Conservation (phyloP, 2,797 vertebrate species). For the Helicolenus hilgendorfi region DNA sequence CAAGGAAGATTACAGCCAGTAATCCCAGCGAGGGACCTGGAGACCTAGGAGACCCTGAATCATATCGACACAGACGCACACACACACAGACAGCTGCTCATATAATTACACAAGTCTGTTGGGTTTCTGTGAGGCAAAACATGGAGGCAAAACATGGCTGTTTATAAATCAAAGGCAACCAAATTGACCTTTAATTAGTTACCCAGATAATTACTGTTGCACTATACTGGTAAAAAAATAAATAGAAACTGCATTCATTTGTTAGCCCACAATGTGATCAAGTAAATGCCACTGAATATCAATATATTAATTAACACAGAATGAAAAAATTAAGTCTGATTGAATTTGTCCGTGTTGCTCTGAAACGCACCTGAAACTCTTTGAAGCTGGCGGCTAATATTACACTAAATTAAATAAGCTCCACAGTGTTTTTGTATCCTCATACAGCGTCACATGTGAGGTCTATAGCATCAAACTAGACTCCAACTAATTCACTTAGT, state of each 20-base stretch:
- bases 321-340: not conserved
- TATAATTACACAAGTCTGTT: not conserved
- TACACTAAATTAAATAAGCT: constrained; percentile 15
- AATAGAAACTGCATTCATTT: not conserved
- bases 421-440: constrained; percentile 2
- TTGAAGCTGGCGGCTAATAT: not conserved
- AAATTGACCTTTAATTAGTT: constrained; percentile 27
- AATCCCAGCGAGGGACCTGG: constrained; percentile 52
- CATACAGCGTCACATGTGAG: constrained; percentile 6
- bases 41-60: constrained; percentile 29
- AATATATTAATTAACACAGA: constrained; percentile 1
- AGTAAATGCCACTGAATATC: not conserved
- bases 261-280: not conserved
- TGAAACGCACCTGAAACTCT: constrained; percentile 4
- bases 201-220: constrained; percentile 17
- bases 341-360: not conserved
- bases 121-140: not conserved
- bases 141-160: not conserved
- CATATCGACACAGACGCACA: not conserved
- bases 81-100: not conserved
- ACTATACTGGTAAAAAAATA: not conserved
- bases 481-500: constrained; percentile 79
- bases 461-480: constrained; percentile 45
- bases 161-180: constrained; percentile 24
- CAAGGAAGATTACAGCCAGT: constrained; percentile 54